Conservation (phyloP, 2,113 vertebrate genomes). For the Solea senegalensis region DNA sequence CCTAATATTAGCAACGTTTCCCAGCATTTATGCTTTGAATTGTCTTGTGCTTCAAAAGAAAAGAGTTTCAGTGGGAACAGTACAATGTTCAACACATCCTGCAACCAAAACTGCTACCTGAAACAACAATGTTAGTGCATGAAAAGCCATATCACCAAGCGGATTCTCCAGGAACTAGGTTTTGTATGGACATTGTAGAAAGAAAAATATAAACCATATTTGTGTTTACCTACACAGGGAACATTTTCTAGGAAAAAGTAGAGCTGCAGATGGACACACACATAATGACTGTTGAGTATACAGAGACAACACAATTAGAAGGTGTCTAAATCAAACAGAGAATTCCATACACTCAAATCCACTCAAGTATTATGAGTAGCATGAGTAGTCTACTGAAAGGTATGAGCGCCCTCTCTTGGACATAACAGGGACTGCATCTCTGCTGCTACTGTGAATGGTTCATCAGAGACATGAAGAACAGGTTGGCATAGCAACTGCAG, state of each 20-base stretch:
- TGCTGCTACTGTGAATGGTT: neutral
- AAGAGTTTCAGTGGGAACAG: neutral
- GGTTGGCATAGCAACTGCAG: slow-evolving; percentile 77
- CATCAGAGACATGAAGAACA: slow-evolving; percentile 47
- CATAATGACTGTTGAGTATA: neutral
- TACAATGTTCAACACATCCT: neutral
- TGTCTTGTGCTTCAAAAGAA: neutral
- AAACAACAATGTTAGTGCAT: neutral
- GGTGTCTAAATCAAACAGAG: neutral
- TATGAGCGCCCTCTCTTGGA: slow-evolving; percentile 62
- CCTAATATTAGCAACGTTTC: neutral
- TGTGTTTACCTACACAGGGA: neutral
- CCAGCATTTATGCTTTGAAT: neutral
- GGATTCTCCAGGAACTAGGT: neutral
- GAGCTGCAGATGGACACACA: neutral
- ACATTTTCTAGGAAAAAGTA: too few relatives aligned
- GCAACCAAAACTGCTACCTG: neutral
- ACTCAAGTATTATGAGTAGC: neutral
- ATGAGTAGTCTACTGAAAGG: slow-evolving; percentile 1
- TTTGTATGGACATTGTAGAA: neutral
- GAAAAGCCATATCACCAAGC: neutral
- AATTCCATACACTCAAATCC: too few relatives aligned
- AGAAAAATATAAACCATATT: neutral
- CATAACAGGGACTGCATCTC: slow-evolving; percentile 8
- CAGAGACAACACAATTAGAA: neutral